These are phyloP conservation scores for Chymomyza fuscimana DNA, from an alignment of 2,888 invertebrate genomes.

Conservation along the genomic window DNA sequence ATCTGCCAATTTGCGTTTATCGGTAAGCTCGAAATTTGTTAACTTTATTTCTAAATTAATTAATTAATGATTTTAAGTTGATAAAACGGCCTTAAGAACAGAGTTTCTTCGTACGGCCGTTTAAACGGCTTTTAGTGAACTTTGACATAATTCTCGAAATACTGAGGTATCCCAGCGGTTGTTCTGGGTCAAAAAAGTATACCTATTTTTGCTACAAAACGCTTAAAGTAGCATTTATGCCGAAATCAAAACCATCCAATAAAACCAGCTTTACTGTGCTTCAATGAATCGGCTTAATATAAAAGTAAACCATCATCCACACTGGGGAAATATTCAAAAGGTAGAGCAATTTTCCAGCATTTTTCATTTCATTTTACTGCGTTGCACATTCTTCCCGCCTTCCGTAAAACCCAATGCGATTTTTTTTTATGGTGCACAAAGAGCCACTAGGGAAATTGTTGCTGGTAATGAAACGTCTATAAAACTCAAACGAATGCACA, in stretches of 20 bases:
- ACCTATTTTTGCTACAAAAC: no score
- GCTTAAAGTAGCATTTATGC: neutral
- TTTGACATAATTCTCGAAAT: no score
- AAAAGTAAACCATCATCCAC: no score
- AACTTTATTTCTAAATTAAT: no score
- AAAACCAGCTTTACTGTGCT: neutral
- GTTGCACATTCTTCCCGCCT: neutral
- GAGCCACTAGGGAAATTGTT: constrained; percentile 48
- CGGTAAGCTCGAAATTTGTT: no score
- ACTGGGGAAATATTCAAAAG: neutral
- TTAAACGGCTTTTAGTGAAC: no score
- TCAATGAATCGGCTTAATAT: neutral
- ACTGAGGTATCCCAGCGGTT: no score
- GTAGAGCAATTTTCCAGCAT: constrained; percentile 63
- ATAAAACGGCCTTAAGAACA: no score
- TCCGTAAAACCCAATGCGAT: constrained; percentile 6
- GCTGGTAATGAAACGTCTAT: constrained; percentile 71
- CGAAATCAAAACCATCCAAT: constrained; percentile 1
- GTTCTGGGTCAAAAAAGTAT: no score
- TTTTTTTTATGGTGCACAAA: constrained; percentile 42
- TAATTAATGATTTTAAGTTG: no score
- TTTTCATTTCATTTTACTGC: constrained; percentile 49
- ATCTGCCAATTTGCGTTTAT: no score
- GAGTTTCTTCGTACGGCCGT: no score
- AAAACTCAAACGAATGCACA: constrained; percentile 71